phyloP scores from a whole-genome alignment of 1,140 invertebrate species.

The Aphaenogaster floridana region DNA sequence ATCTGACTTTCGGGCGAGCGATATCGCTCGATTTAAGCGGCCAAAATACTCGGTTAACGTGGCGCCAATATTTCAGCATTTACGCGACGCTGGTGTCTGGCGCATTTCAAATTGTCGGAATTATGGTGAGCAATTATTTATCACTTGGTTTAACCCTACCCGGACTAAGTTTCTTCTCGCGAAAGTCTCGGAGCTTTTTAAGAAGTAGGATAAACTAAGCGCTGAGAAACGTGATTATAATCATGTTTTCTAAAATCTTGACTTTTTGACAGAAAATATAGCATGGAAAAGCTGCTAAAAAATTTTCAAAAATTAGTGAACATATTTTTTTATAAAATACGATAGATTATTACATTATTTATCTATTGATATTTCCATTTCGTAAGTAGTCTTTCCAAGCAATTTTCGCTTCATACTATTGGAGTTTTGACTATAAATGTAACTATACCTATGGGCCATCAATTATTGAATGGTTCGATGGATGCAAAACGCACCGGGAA shows the following conservation, averaged over 20 bases:
- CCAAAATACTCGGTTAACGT: conserved; percentile 24
- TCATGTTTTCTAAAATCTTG: background rate
- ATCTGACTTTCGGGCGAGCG: background rate
- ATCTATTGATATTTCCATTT: background rate
- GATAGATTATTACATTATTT: conserved; percentile 14
- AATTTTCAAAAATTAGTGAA: background rate
- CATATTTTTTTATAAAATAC: background rate
- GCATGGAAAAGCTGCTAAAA: background rate
- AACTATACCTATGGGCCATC: background rate
- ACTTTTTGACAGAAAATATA: background rate
- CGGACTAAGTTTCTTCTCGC: background rate
- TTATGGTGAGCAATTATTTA: conserved; percentile 39
- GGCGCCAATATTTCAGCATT: conserved; percentile 21
- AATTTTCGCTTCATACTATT: background rate
- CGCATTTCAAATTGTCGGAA: conserved; percentile 29
- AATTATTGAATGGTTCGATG: conserved; percentile 16
- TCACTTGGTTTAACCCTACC: conserved; percentile 7
- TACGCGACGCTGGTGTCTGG: conserved; percentile 14
- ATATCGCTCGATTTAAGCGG: conserved; percentile 57
- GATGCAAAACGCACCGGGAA: conserved; percentile 14
- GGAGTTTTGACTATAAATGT: background rate
- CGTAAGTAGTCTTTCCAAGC: background rate
- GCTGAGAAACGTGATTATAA: background rate
- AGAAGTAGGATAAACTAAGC: background rate
- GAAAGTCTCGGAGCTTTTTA: background rate